Evolutionary conservation across 2,797 vertebrate species (phyloP).

Genomic region (Mareca penelope): DNA sequence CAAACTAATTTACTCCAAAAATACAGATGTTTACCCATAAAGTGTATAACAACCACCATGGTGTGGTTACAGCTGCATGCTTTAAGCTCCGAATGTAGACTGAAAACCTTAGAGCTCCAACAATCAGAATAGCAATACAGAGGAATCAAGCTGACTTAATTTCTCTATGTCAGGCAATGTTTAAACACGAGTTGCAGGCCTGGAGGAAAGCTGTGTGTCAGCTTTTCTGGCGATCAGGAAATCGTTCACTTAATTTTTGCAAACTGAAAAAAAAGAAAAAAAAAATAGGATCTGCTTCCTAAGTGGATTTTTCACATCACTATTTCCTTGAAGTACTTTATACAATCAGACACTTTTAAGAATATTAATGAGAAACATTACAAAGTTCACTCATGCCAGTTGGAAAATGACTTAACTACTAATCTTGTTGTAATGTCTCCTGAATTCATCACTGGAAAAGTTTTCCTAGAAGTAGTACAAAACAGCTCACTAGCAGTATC

Average conservation of each 20-base stretch:
- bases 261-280: background rate
- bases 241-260: background rate
- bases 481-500: background rate
- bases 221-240: background rate
- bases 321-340: background rate
- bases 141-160: background rate
- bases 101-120: background rate
- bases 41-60: background rate
- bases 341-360: background rate
- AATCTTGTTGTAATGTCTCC: background rate
- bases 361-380: background rate
- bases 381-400: background rate
- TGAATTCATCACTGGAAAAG: background rate
- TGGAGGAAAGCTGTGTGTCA: background rate
- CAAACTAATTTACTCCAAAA: background rate
- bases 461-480: background rate
- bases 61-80: background rate
- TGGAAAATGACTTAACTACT: background rate
- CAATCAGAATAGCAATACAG: background rate
- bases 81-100: background rate
- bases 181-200: background rate
- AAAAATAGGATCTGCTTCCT: background rate
- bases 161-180: background rate
- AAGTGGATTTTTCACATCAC: background rate
- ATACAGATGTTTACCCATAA: background rate